Evolutionary conservation across 2,888 invertebrate genomes (phyloP).

Genomic region (Caenorhabditis sp.): DNA sequence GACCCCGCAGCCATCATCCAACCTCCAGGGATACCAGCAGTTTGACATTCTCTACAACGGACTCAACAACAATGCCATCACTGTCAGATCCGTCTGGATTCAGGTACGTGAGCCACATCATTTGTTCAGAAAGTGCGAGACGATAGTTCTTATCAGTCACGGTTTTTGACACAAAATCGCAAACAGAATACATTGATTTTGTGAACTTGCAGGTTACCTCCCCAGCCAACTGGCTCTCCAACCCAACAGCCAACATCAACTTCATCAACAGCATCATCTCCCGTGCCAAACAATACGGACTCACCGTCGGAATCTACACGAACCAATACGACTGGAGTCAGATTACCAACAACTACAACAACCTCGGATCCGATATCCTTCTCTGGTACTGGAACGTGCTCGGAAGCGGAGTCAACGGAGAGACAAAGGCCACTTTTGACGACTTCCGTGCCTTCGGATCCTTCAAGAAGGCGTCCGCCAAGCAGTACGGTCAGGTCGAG

Average conservation of each 20-base stretch:
- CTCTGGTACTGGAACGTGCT: conserved; percentile 69
- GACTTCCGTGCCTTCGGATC: conserved; percentile 64
- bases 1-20: conserved; percentile 62
- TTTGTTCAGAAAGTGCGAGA: neutral
- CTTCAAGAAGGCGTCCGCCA: conserved; percentile 54
- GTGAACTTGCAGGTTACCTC: conserved; percentile 62
- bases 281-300: conserved; percentile 54
- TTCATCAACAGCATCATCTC: conserved; percentile 64
- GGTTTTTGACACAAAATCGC: neutral
- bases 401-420: conserved; percentile 60
- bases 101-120: conserved; percentile 33
- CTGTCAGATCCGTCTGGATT: conserved; percentile 65
- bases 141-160: conserved; percentile 2
- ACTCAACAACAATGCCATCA: conserved; percentile 55
- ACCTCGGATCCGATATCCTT: conserved; percentile 41
- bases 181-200: neutral
- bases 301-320: conserved; percentile 66
- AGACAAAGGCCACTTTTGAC: conserved; percentile 63
- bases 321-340: conserved; percentile 64
- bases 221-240: conserved; percentile 65
- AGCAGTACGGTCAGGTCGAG: conserved; percentile 63
- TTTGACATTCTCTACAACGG: conserved; percentile 61
- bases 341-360: conserved; percentile 63
- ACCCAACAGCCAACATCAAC: conserved; percentile 45
- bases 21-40: conserved; percentile 58